Evolutionary conservation across 2,888 invertebrate species (phyloP).

Genomic region (Hipparchia semele): DNA sequence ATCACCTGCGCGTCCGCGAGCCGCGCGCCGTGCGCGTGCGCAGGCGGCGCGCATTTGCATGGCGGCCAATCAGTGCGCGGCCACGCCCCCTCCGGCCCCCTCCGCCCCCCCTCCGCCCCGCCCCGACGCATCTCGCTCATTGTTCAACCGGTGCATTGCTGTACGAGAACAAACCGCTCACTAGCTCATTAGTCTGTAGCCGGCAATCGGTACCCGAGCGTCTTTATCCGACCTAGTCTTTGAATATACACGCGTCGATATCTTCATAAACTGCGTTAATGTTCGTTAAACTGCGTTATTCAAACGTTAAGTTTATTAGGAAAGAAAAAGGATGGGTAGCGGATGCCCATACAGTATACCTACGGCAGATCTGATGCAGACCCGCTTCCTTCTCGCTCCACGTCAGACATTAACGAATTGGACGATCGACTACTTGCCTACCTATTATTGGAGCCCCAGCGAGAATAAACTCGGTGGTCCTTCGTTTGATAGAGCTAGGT

Average conservation of each 20-base stretch:
- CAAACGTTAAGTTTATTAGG: not conserved
- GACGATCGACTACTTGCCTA: too few relatives aligned
- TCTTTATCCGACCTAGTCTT: not conserved
- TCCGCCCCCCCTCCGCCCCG: slow-evolving; percentile 5
- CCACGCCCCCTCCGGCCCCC: slow-evolving; percentile 46
- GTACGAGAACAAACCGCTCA: slow-evolving; percentile 1
- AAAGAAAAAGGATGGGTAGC: not conserved
- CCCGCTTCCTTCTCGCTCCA: too few relatives aligned
- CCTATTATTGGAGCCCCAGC: too few relatives aligned
- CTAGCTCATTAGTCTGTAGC: slow-evolving; percentile 4
- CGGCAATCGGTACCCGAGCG: not conserved
- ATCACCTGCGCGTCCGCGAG: not conserved
- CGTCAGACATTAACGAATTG: too few relatives aligned
- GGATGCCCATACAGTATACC: not conserved
- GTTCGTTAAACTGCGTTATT: too few relatives aligned
- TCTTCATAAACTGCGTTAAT: slow-evolving; percentile 8
- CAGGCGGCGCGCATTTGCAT: slow-evolving; percentile 73
- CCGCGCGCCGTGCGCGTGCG: slow-evolving; percentile 55
- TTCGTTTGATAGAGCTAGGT: too few relatives aligned
- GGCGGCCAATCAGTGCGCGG: slow-evolving; percentile 52
- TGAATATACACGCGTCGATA: slow-evolving; percentile 17
- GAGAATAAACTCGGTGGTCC: too few relatives aligned
- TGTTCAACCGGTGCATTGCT: slow-evolving; percentile 36
- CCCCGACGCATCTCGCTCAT: slow-evolving; percentile 16
- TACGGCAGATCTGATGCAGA: too few relatives aligned